phyloP scores from a whole-genome alignment of 2,797 vertebrate genomes.

The Neosalanx taihuensis region DNA sequence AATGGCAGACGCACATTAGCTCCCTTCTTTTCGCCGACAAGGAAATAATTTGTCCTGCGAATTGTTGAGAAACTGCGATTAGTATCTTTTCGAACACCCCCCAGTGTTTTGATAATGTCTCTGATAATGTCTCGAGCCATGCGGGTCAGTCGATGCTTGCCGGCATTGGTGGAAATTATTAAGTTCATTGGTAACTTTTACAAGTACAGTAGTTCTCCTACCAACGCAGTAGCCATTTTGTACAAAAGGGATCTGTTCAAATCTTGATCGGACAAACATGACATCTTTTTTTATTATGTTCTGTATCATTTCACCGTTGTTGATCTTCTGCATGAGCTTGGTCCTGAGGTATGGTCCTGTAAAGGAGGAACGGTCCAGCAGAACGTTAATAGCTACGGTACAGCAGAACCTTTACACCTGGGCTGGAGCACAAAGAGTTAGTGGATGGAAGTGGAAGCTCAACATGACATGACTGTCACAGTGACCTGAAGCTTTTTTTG shows the following conservation, averaged over 20 bases:
- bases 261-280: slow-evolving; percentile 13
- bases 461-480: background rate
- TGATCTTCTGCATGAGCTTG: slow-evolving; percentile 13
- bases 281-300: background rate
- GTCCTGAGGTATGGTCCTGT: slow-evolving; percentile 19
- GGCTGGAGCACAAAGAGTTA: slow-evolving; percentile 2
- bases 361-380: slow-evolving; percentile 12
- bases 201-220: slow-evolving; percentile 12
- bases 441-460: slow-evolving; percentile 2
- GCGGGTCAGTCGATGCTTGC: background rate
- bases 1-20: slow-evolving; percentile 19
- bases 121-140: background rate
- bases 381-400: background rate
- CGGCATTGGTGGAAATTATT: background rate
- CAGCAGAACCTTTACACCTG: slow-evolving; percentile 27
- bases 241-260: slow-evolving; percentile 3
- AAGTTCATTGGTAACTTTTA: slow-evolving; percentile 1
- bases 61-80: background rate
- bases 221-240: background rate
- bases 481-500: background rate
- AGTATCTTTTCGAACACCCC: background rate
- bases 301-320: slow-evolving; percentile 26
- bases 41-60: slow-evolving; percentile 20
- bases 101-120: slow-evolving; percentile 10
- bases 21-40: background rate